Evolutionary conservation across 64 coral and sea anemone genomes (phyloP).

Genomic region (Stichodactyla helianthus): DNA sequence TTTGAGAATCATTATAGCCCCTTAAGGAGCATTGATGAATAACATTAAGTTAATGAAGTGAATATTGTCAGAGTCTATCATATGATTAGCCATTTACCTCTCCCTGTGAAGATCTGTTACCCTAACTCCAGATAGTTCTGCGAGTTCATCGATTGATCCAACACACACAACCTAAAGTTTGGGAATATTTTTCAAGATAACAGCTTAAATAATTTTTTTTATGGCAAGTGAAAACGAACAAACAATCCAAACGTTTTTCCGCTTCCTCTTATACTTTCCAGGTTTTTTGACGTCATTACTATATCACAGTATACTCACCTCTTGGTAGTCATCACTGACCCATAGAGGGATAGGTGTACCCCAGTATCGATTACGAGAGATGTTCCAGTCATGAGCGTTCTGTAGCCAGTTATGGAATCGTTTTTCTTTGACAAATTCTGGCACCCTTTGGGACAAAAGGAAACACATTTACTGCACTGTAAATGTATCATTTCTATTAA

Average conservation of each 20-base stretch:
- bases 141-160: conserved; percentile 91
- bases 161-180: conserved; percentile 77
- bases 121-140: conserved; percentile 76
- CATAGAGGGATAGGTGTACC: conserved; percentile 97
- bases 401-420: conserved; percentile 99
- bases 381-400: conserved; percentile 97
- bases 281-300: neutral
- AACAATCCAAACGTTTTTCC: no score
- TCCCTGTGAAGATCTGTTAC: conserved; percentile 93
- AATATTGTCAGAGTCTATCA: neutral
- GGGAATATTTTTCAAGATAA: no score
- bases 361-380: conserved; percentile 98
- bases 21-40: no score
- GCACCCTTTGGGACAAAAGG: conserved; percentile 51
- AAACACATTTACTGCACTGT: no score
- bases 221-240: no score
- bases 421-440: conserved; percentile 98
- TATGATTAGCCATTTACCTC: conserved; percentile 43
- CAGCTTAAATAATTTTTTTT: no score
- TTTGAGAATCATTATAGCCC: no score
- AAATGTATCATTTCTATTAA: no score
- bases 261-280: no score
- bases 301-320: conserved; percentile 43
- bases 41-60: neutral
- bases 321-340: conserved; percentile 97